Percentiles rank a stretch among this genome's conserved stretches.
Evolutionary conservation across 2,888 invertebrate genomes (phyloP).

Genomic region (Diogma glabrata): DNA sequence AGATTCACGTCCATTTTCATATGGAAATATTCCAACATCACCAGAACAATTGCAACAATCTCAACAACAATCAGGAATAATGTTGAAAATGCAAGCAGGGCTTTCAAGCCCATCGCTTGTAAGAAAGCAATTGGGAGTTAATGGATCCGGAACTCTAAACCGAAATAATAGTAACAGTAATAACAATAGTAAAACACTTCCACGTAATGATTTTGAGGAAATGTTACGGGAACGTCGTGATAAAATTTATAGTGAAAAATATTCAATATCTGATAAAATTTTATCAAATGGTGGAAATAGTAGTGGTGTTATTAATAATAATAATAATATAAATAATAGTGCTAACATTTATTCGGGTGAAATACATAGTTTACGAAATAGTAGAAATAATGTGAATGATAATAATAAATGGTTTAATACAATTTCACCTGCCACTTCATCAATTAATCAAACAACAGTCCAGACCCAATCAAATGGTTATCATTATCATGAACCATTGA

Average conservation of each 20-base stretch:
- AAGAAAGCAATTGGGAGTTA: slow-evolving; percentile 53
- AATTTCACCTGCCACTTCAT: background rate
- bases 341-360: no score
- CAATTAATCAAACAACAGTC: slow-evolving; percentile 1
- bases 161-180: slow-evolving; percentile 19
- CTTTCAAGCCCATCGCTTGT: slow-evolving; percentile 75
- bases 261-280: slow-evolving; percentile 20
- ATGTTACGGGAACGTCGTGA: slow-evolving; percentile 35
- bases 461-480: slow-evolving; percentile 18
- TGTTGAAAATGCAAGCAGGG: slow-evolving; percentile 60
- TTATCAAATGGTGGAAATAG: slow-evolving; percentile 13
- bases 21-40: slow-evolving; percentile 50
- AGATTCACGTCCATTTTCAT: slow-evolving; percentile 80
- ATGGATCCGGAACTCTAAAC: slow-evolving; percentile 26
- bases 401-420: slow-evolving; percentile 10
- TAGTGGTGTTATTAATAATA: slow-evolving; percentile 6
- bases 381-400: background rate
- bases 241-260: slow-evolving; percentile 30
- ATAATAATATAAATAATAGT: slow-evolving; percentile 9
- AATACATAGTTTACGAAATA: no score
- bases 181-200: slow-evolving; percentile 26
- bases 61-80: slow-evolving; percentile 23
- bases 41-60: slow-evolving; percentile 14
- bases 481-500: slow-evolving; percentile 23
- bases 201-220: slow-evolving; percentile 35